These are phyloP conservation scores for Ispidina picta DNA, from an alignment of 2,797 vertebrate species.

Conservation along the genomic window DNA sequence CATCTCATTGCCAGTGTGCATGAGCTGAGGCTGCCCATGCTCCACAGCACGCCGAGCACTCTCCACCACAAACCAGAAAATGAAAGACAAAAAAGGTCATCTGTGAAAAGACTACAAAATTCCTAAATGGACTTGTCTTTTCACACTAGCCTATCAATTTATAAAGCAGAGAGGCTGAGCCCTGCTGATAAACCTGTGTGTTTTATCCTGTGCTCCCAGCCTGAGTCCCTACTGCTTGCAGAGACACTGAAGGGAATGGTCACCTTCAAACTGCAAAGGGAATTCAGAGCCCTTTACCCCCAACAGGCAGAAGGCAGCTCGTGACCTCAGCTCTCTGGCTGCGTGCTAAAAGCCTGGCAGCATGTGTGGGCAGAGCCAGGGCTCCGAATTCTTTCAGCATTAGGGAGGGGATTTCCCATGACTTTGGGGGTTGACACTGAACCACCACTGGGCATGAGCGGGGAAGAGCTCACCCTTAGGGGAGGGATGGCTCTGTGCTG, in stretches of 20 bases:
- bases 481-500: rapidly evolving
- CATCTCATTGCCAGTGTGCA: slow-evolving; percentile 40
- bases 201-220: neutral
- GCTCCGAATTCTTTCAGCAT: neutral
- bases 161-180: neutral
- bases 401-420: neutral
- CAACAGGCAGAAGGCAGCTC: neutral
- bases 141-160: neutral
- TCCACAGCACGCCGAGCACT: neutral
- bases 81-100: neutral
- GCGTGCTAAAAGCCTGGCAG: rapidly evolving
- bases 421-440: neutral
- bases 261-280: neutral
- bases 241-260: neutral
- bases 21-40: neutral
- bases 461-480: rapidly evolving
- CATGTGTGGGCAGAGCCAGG: rapidly evolving
- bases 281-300: neutral
- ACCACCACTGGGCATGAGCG: rapidly evolving
- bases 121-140: neutral
- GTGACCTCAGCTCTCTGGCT: rapidly evolving
- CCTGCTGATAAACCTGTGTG: neutral
- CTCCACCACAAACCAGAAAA: slow-evolving; percentile 2
- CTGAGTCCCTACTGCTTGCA: neutral
- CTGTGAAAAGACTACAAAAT: neutral